phyloP scores from a whole-genome alignment of 2,888 invertebrate genomes.

The Nemoura dubitans region DNA sequence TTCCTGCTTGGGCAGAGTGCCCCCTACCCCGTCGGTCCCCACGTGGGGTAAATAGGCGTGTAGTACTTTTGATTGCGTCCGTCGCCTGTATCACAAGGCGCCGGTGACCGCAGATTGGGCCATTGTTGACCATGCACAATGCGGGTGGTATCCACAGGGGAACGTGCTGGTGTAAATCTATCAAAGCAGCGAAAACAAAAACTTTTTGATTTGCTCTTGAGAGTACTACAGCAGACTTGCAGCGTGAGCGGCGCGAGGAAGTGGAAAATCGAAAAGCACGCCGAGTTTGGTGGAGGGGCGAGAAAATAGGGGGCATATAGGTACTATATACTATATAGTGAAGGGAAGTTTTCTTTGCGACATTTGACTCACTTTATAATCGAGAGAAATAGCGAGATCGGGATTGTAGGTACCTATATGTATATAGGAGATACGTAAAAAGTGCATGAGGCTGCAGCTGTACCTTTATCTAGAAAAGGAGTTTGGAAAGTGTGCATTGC shows the following conservation, averaged over 20 bases:
- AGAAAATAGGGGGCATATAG: background rate
- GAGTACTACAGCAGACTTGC: background rate
- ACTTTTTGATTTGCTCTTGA: slow-evolving; percentile 1
- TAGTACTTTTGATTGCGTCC: slow-evolving; percentile 26
- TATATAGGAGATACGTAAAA: background rate
- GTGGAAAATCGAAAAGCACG: background rate
- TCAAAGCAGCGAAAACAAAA: slow-evolving; percentile 15
- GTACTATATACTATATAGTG: no score
- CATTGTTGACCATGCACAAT: slow-evolving; percentile 17
- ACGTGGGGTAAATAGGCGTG: slow-evolving; percentile 39
- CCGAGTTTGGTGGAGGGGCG: background rate
- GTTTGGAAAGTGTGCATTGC: background rate
- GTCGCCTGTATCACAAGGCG: background rate
- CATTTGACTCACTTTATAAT: background rate
- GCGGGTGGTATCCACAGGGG: slow-evolving; percentile 41
- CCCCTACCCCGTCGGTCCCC: background rate
- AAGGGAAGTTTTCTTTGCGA: background rate
- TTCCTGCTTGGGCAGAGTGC: background rate
- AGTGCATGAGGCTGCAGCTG: background rate
- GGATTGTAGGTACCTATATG: background rate
- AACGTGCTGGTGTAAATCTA: slow-evolving; percentile 20
- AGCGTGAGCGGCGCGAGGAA: background rate
- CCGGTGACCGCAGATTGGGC: slow-evolving; percentile 32
- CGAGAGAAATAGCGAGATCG: background rate
- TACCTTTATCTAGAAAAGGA: background rate